Base-by-base conservation (phyloP, 2,113 vertebrate species). In the Tychaedon coryphoeus region DNA sequence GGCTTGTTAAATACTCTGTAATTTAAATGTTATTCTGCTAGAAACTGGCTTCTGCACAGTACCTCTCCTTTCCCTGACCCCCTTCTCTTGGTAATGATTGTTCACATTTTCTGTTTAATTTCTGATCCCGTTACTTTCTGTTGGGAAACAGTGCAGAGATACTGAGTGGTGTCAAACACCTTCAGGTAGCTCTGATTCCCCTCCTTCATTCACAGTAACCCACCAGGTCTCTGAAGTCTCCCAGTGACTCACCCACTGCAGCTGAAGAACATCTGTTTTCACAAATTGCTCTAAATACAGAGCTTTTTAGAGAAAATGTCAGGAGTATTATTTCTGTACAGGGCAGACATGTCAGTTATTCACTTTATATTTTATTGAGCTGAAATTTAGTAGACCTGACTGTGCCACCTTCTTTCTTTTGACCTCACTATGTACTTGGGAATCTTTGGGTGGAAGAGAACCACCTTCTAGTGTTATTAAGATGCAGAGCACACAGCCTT, bases 211-310 rank as follows among this genome's bases (percentile, higher is more conserved):
- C 73, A 3, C 6, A 40, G 56, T 51, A 60, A 65, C 47, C 54
- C 47, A 42, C 15, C 43, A n/a, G 56, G 43, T 56, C 51, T 88
- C n/a, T 29, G 0, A 65, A 53, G 38, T 20, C 67, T 82, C 9
- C 58, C 6, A 9, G 16, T 71, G 83, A 80, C 40, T 75, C 61
- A 94, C 51, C 43, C 78, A 3, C 42, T 87, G 80, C 84, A 91
- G 50, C 86, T 84, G 56, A 80, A 71, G 50, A 95, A 56, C 72
- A 71, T 90, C 58, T 94, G 82, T 77, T 90, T 76, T 48, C 79
- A 76, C 58, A 83, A 66, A 79, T 77, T 76, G 42, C 76, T 70
- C 54, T 70, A 83, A 86, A 83, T 31, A 25, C 10, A 8, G 43
- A 40, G 50, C 8, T 33, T 93, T 86, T 90, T 28, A 47, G 53